Conservation (phyloP, 2,113 vertebrate species). For the Ovibos moschatus region DNA sequence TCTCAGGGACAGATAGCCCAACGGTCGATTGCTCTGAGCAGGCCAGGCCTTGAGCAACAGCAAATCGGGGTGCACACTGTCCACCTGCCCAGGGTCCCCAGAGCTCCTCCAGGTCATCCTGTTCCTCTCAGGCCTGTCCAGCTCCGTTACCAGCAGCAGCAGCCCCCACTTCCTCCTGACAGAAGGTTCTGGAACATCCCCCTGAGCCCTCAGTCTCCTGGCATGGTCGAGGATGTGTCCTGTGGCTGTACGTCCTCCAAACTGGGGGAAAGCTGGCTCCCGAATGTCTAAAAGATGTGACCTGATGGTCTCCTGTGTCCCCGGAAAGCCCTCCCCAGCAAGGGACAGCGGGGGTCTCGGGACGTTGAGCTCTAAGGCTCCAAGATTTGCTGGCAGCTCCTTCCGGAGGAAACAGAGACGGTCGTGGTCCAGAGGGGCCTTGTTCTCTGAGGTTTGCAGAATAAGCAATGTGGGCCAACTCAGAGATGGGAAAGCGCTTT, state of each 20-base stretch:
- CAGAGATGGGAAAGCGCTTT: neutral
- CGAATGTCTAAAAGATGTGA: neutral
- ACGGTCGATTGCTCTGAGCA: neutral
- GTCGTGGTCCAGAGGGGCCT: neutral
- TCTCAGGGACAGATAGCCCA: accelerated
- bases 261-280: neutral
- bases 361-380: neutral
- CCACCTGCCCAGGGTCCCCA: neutral
- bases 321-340: neutral
- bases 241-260: neutral
- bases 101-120: neutral
- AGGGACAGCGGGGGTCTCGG: accelerated
- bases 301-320: neutral
- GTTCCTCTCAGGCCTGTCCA: neutral
- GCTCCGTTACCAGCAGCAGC: neutral
- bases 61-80: accelerated
- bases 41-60: neutral
- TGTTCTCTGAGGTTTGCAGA: neutral
- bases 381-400: neutral
- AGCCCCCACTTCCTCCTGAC: neutral
- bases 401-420: neutral
- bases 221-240: accelerated
- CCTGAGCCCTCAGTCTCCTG: neutral
- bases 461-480: neutral
- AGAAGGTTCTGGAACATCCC: neutral